A percentile compares a stretch with the other conserved stretches of the same genome.
These are phyloP conservation scores for Romanomermis culicivorax DNA, from an alignment of 2,888 invertebrate species.

Conservation along the genomic window DNA sequence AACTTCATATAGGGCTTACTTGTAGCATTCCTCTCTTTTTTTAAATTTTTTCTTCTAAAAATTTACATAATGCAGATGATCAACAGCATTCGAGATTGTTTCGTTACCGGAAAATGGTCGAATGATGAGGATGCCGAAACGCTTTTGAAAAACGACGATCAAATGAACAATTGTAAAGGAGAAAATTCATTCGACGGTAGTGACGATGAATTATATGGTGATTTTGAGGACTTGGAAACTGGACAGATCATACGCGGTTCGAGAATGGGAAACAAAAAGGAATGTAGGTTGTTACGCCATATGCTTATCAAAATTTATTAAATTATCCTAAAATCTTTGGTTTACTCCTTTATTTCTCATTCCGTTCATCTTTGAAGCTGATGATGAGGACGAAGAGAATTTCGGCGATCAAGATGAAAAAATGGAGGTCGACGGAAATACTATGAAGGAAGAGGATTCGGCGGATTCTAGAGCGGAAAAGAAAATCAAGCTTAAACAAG, in stretches of 20 bases:
- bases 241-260: no score
- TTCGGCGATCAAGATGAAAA: slow-evolving; percentile 12
- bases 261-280: no score
- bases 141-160: slow-evolving; percentile 30
- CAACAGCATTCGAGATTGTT: slow-evolving; percentile 54
- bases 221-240: slow-evolving; percentile 75
- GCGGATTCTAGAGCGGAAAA: slow-evolving; percentile 36
- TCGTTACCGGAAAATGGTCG: slow-evolving; percentile 85
- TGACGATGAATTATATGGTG: slow-evolving; percentile 52
- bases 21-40: background rate
- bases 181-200: slow-evolving; percentile 35
- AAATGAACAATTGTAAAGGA: no score
- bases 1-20: background rate
- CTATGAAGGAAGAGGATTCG: slow-evolving; percentile 19
- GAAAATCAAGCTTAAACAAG: slow-evolving; percentile 71
- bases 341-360: no score
- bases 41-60: no score
- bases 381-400: slow-evolving; percentile 18
- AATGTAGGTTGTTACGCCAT: no score
- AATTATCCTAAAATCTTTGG: no score
- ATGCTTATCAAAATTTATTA: no score
- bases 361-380: no score
- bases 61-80: slow-evolving; percentile 35
- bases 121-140: slow-evolving; percentile 68
- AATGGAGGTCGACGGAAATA: slow-evolving; percentile 13